Evolutionary conservation across 2,888 invertebrate species (phyloP).

Genomic region (Hipparchia sbordonii): DNA sequence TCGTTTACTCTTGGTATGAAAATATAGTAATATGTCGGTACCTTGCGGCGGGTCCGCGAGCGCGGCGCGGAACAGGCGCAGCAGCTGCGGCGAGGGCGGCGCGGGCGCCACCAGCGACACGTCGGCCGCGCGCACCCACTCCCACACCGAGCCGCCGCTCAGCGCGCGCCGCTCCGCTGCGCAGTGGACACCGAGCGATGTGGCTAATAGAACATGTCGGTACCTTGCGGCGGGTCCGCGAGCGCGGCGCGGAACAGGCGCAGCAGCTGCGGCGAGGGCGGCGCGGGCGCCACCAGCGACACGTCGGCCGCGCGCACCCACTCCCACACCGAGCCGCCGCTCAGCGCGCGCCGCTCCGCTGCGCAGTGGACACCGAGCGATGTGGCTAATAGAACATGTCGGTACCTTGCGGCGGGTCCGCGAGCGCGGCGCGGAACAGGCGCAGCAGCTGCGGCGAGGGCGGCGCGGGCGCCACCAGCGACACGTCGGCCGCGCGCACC

Average conservation of each 20-base stretch:
- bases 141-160: constrained; percentile 50
- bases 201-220: no score
- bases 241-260: no score
- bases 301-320: constrained; percentile 71
- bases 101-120: constrained; percentile 66
- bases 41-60: constrained; percentile 40
- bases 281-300: constrained; percentile 64
- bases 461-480: constrained; percentile 63
- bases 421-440: constrained; percentile 54
- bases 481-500: constrained; percentile 70
- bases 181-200: no score
- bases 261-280: constrained; percentile 49
- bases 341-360: constrained; percentile 60
- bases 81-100: constrained; percentile 51
- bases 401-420: not conserved
- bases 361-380: no score
- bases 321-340: constrained; percentile 53
- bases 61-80: no score
- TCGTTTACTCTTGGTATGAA: no score
- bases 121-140: constrained; percentile 71
- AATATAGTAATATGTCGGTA: not conserved
- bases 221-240: constrained; percentile 40
- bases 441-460: constrained; percentile 59
- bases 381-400: no score
- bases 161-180: constrained; percentile 60